phyloP scores from a whole-genome alignment of 2,113 vertebrate species.

The Channa maculata region DNA sequence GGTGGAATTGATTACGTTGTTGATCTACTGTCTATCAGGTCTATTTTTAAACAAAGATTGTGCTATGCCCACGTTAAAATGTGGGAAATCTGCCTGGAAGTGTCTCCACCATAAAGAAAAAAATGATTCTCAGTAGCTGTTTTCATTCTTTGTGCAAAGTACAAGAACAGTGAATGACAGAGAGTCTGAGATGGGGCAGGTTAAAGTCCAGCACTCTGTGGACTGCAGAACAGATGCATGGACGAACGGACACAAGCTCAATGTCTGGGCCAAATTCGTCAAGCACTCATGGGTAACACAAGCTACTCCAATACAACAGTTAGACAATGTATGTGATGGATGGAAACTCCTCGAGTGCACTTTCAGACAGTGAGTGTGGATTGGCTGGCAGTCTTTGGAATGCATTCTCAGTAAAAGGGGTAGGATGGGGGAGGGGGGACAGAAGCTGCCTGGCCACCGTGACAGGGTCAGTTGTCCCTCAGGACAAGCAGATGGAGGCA shows the following conservation, averaged over 20 bases:
- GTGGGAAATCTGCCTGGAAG: constrained; percentile 26
- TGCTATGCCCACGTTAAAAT: constrained; percentile 16
- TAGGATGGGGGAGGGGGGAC: constrained; percentile 68
- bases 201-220: constrained; percentile 75
- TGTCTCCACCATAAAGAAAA: constrained; percentile 73
- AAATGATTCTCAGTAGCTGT: constrained; percentile 71
- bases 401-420: constrained; percentile 79
- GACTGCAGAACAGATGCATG: constrained; percentile 75
- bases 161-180: constrained; percentile 76
- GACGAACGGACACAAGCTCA: constrained; percentile 74
- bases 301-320: constrained; percentile 75
- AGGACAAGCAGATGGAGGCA: constrained; percentile 83
- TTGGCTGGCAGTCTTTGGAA: constrained; percentile 78
- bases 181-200: constrained; percentile 73
- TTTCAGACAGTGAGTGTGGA: constrained; percentile 79
- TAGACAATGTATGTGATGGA: constrained; percentile 79
- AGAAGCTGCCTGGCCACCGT: constrained; percentile 78
- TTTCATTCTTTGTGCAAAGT: constrained; percentile 75
- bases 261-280: constrained; percentile 71
- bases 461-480: constrained; percentile 81
- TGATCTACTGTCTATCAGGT: constrained; percentile 18
- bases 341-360: constrained; percentile 79
- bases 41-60: constrained; percentile 16
- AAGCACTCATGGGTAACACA: constrained; percentile 78
- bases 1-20: constrained; percentile 60